Percentiles rank a stretch among this genome's conserved stretches.
phyloP scores from a whole-genome alignment of 2,797 vertebrate species.

The Aldrovandia affinis region DNA sequence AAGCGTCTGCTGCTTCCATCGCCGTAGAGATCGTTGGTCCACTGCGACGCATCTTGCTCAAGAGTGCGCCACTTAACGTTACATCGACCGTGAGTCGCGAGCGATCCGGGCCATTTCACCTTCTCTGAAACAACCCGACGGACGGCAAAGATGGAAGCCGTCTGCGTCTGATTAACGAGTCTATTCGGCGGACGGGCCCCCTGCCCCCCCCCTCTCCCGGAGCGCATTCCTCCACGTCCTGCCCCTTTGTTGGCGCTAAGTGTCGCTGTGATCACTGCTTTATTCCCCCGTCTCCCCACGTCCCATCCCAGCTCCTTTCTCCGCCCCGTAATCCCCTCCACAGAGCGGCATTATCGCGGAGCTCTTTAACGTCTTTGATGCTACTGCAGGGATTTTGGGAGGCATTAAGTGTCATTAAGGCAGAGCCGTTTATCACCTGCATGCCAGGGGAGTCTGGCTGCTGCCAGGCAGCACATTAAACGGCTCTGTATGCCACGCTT shows the following conservation, averaged over 20 bases:
- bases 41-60: background rate
- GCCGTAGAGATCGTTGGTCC: background rate
- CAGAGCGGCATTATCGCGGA: constrained; percentile 55
- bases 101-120: background rate
- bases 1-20: constrained; percentile 21
- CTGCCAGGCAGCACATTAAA: constrained; percentile 42
- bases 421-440: constrained; percentile 57
- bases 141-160: background rate
- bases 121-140: background rate
- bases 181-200: constrained; percentile 29
- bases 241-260: constrained; percentile 43
- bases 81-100: background rate
- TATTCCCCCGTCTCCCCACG: constrained; percentile 49
- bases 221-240: constrained; percentile 49
- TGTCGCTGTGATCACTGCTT: constrained; percentile 48
- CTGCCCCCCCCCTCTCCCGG: constrained; percentile 22
- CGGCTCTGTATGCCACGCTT: constrained; percentile 46
- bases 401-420: constrained; percentile 70
- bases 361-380: constrained; percentile 65
- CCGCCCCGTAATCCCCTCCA: constrained; percentile 57
- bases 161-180: constrained; percentile 42
- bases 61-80: background rate
- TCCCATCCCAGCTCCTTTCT: constrained; percentile 55
- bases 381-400: constrained; percentile 61
- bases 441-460: constrained; percentile 46